A percentile compares a stretch with the other conserved stretches of the same genome.
phyloP scores from a whole-genome alignment of 2,113 vertebrate species.

The Hylia prasina region DNA sequence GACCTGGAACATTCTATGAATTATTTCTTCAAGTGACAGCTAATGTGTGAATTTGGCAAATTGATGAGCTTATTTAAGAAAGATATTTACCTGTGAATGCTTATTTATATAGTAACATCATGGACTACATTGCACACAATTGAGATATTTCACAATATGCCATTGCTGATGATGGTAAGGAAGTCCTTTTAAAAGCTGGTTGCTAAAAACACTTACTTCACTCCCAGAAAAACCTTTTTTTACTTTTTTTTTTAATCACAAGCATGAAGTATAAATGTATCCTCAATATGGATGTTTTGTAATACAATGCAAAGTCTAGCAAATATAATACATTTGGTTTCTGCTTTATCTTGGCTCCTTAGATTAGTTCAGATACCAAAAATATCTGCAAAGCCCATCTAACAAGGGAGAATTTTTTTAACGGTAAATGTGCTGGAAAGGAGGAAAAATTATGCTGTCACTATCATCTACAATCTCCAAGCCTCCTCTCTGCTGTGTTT shows the following conservation, averaged over 20 bases:
- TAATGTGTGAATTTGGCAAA: background rate
- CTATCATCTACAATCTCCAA: background rate
- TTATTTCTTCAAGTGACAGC: background rate
- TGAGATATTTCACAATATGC: background rate
- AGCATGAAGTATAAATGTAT: background rate
- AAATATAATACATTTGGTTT: background rate
- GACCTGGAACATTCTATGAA: background rate
- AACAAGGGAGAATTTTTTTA: background rate
- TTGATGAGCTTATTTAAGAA: background rate
- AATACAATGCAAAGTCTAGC: background rate
- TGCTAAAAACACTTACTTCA: background rate
- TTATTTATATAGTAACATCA: background rate
- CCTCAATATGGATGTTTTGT: background rate
- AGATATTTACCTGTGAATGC: background rate
- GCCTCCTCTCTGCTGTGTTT: background rate
- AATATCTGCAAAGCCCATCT: background rate
- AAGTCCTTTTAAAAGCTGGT: background rate
- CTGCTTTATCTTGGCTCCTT: background rate
- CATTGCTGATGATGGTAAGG: background rate
- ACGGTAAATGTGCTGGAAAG: background rate
- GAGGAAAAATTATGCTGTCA: background rate
- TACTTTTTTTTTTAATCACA: background rate
- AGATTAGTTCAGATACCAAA: background rate
- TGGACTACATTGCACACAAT: background rate
- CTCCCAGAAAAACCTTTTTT: background rate